These are phyloP conservation scores for Scaptomyza hsui DNA, from an alignment of 1,140 invertebrate species.

Conservation along the genomic window DNA sequence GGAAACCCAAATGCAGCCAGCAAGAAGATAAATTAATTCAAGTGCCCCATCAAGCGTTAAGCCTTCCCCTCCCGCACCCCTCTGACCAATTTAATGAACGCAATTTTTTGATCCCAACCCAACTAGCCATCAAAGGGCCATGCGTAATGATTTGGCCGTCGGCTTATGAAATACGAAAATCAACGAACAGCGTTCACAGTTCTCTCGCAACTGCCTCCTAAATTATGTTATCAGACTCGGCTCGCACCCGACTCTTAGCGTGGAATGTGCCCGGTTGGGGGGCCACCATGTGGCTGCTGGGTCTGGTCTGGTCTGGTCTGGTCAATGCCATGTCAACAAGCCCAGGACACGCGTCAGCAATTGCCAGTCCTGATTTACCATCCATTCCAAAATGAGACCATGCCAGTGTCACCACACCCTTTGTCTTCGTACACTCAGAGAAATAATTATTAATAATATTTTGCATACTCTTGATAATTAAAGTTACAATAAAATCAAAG, in stretches of 20 bases:
- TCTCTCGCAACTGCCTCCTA: conserved; percentile 16
- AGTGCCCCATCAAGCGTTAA: conserved; percentile 33
- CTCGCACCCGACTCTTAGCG: not conserved
- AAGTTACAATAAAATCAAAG: too few species aligned
- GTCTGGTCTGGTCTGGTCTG: conserved; percentile 12
- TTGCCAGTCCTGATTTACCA: conserved; percentile 60
- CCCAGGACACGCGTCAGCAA: conserved; percentile 69
- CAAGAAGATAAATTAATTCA: conserved; percentile 81
- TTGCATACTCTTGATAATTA: not conserved
- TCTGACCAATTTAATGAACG: conserved; percentile 57
- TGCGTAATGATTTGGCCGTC: conserved; percentile 72
- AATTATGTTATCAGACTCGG: conserved; percentile 34
- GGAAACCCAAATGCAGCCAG: conserved; percentile 54
- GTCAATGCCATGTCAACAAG: conserved; percentile 74
- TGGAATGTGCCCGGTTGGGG: not conserved
- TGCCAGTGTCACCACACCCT: conserved; percentile 23
- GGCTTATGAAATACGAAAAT: conserved; percentile 71
- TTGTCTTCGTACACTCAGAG: not conserved
- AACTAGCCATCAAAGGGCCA: conserved; percentile 54
- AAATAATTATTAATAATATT: not conserved
- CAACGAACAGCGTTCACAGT: conserved; percentile 18
- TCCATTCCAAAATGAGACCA: conserved; percentile 32
- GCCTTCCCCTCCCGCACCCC: conserved; percentile 13
- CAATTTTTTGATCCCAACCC: conserved; percentile 51
- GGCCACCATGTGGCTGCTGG: conserved; percentile 13